Percentiles rank a stretch among this genome's conserved stretches.
Evolutionary conservation across 2,797 vertebrate genomes (phyloP).

Genomic region (Poeciliopsis paucimaculata): DNA sequence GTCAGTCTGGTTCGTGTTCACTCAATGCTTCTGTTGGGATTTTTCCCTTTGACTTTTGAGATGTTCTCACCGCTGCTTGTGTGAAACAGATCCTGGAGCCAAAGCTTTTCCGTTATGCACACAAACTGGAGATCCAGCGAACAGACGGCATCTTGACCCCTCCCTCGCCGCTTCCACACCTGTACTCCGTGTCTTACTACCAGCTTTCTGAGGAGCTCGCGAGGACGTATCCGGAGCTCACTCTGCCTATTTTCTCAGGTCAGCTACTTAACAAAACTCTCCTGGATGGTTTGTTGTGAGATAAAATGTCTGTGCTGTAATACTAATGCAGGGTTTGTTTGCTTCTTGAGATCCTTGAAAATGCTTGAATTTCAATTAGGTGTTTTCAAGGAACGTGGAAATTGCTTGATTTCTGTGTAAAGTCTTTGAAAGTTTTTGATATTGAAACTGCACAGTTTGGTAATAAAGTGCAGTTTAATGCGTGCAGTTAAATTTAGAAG

Average conservation of each 20-base stretch:
- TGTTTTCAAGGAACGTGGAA: too few relatives aligned
- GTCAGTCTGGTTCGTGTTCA: slow-evolving; percentile 69
- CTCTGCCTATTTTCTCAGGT: slow-evolving; percentile 98
- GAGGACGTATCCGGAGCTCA: slow-evolving; percentile 96
- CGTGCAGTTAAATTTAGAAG: too few relatives aligned
- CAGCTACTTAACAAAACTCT: neutral
- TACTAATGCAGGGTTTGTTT: neutral
- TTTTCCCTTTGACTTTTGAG: neutral
- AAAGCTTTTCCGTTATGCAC: slow-evolving; percentile 98
- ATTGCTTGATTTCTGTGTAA: too few relatives aligned
- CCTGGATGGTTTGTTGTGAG: neutral
- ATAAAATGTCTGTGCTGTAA: neutral
- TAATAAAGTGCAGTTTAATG: too few relatives aligned
- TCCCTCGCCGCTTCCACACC: slow-evolving; percentile 92
- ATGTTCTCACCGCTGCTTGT: slow-evolving; percentile 10
- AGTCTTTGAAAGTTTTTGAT: too few relatives aligned
- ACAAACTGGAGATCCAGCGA: slow-evolving; percentile 96
- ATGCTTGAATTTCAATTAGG: too few relatives aligned
- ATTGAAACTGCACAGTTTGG: too few relatives aligned
- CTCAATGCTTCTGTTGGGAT: too few relatives aligned
- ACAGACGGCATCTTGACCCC: slow-evolving; percentile 91
- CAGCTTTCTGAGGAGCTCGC: slow-evolving; percentile 97
- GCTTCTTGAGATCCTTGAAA: too few relatives aligned
- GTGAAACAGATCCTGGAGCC: slow-evolving; percentile 93
- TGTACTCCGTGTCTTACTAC: slow-evolving; percentile 97